A percentile compares a stretch with the other conserved stretches of the same genome.
Conservation (phyloP, 2,113 vertebrate species). For the Clarias magur region DNA sequence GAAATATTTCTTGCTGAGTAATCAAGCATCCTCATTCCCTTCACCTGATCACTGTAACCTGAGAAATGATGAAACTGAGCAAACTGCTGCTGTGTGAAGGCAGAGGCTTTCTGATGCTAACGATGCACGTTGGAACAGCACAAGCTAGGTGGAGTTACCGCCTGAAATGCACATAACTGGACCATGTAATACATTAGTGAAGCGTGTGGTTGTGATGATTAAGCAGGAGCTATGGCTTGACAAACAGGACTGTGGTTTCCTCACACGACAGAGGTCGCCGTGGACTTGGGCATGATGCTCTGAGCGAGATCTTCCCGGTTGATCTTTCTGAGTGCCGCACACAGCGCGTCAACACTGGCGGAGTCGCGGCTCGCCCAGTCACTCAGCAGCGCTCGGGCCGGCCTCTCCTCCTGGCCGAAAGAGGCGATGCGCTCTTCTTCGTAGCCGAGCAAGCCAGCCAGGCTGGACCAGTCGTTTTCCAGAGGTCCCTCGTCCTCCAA, state of each 20-base stretch:
- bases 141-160: background rate
- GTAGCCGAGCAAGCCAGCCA: slow-evolving; percentile 91
- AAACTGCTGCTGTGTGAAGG: background rate
- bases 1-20: background rate
- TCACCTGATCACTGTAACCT: background rate
- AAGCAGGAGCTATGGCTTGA: slow-evolving; percentile 21
- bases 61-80: background rate
- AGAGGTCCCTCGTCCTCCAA: slow-evolving; percentile 72
- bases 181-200: background rate
- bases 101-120: background rate
- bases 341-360: slow-evolving; percentile 84
- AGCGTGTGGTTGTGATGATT: background rate
- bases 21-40: too few species aligned
- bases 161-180: background rate
- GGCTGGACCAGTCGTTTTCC: slow-evolving; percentile 86
- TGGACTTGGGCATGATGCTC: slow-evolving; percentile 81
- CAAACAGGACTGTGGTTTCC: background rate
- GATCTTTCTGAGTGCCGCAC: slow-evolving; percentile 84
- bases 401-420: slow-evolving; percentile 83
- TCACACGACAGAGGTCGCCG: slow-evolving; percentile 91
- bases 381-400: slow-evolving; percentile 81
- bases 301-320: slow-evolving; percentile 90
- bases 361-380: slow-evolving; percentile 89
- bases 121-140: background rate
- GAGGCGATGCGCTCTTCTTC: slow-evolving; percentile 85